Evolutionary conservation across 2,888 invertebrate species (phyloP).

Genomic region (Acanthopleura granulata): DNA sequence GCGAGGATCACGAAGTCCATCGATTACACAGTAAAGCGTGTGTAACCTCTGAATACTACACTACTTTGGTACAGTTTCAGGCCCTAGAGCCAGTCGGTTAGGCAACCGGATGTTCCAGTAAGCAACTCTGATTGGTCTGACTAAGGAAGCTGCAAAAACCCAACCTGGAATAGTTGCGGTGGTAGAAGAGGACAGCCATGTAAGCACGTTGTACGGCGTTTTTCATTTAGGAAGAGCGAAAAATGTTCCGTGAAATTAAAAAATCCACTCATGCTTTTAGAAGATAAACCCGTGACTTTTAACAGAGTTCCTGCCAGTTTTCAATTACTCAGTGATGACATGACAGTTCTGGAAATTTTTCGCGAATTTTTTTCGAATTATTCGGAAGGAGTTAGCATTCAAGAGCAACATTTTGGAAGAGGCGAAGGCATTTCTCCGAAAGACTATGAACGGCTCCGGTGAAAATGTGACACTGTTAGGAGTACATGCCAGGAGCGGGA

Average conservation of each 20-base stretch:
- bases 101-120: slow-evolving; percentile 20
- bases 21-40: no score
- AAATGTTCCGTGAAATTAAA: not conserved
- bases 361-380: slow-evolving; percentile 24
- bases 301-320: not conserved
- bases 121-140: slow-evolving; percentile 3
- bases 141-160: not conserved
- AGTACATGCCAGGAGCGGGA: slow-evolving; percentile 46
- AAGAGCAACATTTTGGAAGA: slow-evolving; percentile 27
- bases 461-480: slow-evolving; percentile 27
- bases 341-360: slow-evolving; percentile 54
- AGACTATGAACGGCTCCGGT: not conserved
- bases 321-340: not conserved
- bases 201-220: not conserved
- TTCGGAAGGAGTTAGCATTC: slow-evolving; percentile 38
- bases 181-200: not conserved
- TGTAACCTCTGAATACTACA: no score
- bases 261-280: not conserved
- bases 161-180: not conserved
- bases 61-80: not conserved
- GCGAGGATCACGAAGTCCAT: no score
- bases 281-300: not conserved
- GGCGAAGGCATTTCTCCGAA: slow-evolving; percentile 23
- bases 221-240: not conserved
- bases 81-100: not conserved